Conservation (phyloP, 2,797 vertebrate genomes). For the Cyclopterus lumpus region DNA sequence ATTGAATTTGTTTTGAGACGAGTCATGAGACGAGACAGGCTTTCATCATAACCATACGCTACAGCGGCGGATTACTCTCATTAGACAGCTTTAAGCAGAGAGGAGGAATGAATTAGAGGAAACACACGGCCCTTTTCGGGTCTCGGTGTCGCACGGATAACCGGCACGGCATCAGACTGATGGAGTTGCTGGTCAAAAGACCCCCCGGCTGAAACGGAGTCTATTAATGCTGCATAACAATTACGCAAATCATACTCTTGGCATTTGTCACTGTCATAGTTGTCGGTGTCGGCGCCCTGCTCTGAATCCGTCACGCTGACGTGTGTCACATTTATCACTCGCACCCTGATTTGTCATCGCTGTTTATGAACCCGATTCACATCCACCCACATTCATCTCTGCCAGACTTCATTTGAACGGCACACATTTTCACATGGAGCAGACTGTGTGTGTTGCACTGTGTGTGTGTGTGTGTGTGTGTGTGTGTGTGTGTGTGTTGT, state of each 20-base stretch:
- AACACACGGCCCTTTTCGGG: neutral
- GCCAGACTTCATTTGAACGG: conserved; percentile 43
- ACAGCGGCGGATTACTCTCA: conserved; percentile 1
- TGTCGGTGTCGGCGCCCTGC: conserved; percentile 31
- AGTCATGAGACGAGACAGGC: neutral
- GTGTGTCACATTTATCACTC: conserved; percentile 61
- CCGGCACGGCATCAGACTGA: neutral
- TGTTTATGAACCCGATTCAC: conserved; percentile 62
- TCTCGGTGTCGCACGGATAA: conserved; percentile 17
- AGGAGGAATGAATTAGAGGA: conserved; percentile 8
- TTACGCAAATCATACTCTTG: conserved; percentile 53
- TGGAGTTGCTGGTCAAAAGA: conserved; percentile 26
- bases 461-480: conserved; percentile 9
- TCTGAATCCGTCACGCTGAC: conserved; percentile 58
- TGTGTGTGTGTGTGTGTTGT: conserved; percentile 16
- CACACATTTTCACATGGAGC: conserved; percentile 42
- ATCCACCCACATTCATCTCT: conserved; percentile 48
- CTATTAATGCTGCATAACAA: conserved; percentile 53
- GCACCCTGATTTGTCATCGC: conserved; percentile 38
- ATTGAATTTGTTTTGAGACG: neutral
- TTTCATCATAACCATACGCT: conserved; percentile 7
- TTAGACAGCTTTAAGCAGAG: neutral
- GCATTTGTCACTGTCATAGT: conserved; percentile 68
- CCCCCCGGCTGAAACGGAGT: conserved; percentile 17
- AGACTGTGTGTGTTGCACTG: conserved; percentile 32